Conservation (phyloP, 2,113 vertebrate species). For the Orientallactaga bullata region DNA sequence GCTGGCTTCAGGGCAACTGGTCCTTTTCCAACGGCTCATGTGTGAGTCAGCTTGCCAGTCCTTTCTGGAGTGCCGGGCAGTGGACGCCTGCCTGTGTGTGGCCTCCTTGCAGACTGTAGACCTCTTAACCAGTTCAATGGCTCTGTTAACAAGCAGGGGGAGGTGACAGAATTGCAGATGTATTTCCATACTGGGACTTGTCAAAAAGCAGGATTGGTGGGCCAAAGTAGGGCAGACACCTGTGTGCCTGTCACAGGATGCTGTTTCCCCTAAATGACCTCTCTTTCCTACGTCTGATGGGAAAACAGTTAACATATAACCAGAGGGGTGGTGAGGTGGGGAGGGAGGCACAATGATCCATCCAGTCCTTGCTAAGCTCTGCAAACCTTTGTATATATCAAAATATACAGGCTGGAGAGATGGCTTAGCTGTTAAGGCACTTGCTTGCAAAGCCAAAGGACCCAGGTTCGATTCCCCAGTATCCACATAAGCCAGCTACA, state of each 20-base stretch:
- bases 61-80: constrained; percentile 67
- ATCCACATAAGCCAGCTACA: too few species aligned
- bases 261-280: not conserved
- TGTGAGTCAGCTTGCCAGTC: not conserved
- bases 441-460: too few species aligned
- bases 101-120: constrained; percentile 9
- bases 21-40: constrained; percentile 48
- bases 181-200: constrained; percentile 10
- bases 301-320: not conserved
- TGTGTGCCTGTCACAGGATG: not conserved
- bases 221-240: not conserved
- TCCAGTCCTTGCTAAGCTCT: not conserved
- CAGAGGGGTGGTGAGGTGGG: not conserved
- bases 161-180: not conserved
- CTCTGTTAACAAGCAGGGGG: not conserved
- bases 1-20: constrained; percentile 41
- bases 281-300: not conserved
- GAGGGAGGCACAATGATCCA: not conserved
- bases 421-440: too few species aligned
- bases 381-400: not conserved
- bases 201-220: not conserved
- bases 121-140: not conserved
- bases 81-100: constrained; percentile 6
- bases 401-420: too few species aligned
- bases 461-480: too few species aligned